These are phyloP conservation scores for Sinocyclocheilus maitianheensis DNA, from an alignment of 2,113 vertebrate genomes.

Conservation along the genomic window DNA sequence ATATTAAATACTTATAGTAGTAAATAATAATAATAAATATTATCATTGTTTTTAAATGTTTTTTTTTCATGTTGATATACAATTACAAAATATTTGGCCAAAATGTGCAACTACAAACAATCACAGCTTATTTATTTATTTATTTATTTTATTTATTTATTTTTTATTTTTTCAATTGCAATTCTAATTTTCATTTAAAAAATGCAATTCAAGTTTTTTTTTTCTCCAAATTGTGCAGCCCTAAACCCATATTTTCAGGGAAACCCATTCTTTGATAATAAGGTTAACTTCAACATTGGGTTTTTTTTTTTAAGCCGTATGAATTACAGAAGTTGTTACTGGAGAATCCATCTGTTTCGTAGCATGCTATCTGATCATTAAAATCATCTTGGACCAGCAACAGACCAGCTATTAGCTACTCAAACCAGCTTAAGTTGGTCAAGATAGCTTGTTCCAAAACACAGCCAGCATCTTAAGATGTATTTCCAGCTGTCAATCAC, in stretches of 20 bases:
- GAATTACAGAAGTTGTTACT: neutral
- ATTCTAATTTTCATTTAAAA: too few relatives aligned
- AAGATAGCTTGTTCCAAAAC: neutral
- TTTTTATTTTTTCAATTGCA: too few relatives aligned
- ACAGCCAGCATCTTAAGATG: neutral
- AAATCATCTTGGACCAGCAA: neutral
- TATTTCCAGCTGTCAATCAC: neutral
- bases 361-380: neutral
- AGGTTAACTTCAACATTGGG: neutral
- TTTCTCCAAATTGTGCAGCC: neutral
- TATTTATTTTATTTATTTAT: too few relatives aligned
- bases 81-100: neutral
- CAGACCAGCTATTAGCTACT: neutral
- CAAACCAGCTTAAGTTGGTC: neutral
- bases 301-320: neutral
- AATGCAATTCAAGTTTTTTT: too few relatives aligned
- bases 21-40: too few relatives aligned
- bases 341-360: neutral
- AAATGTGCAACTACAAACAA: neutral
- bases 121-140: neutral
- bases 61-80: neutral
- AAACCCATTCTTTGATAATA: neutral
- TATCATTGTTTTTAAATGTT: neutral
- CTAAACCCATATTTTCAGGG: too few relatives aligned
- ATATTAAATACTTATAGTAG: too few relatives aligned